Conservation (phyloP, 2,113 vertebrate genomes). For the Trematomus loennbergii region DNA sequence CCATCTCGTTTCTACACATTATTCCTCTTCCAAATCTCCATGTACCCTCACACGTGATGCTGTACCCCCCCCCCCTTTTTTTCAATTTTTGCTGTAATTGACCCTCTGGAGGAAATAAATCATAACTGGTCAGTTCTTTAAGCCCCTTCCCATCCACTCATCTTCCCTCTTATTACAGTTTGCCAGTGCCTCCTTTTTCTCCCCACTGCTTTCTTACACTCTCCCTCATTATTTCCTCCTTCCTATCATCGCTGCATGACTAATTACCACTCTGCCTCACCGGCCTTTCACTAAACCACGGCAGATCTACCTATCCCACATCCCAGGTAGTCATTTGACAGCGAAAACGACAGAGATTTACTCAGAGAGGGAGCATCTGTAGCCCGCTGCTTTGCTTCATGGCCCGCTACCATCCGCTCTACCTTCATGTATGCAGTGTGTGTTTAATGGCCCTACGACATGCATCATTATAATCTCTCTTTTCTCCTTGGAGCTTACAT, state of each 20-base stretch:
- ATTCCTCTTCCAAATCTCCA: neutral
- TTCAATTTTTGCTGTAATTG: constrained; percentile 19
- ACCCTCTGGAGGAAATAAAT: constrained; percentile 9
- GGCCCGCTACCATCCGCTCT: constrained; percentile 24
- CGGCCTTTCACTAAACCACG: constrained; percentile 17
- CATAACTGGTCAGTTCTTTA: constrained; percentile 34
- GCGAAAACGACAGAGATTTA: constrained; percentile 53
- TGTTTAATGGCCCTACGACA: constrained; percentile 61
- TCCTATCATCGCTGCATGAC: neutral
- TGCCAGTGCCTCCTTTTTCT: constrained; percentile 6
- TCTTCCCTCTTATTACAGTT: constrained; percentile 19
- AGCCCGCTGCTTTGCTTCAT: constrained; percentile 31
- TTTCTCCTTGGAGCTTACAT: constrained; percentile 15
- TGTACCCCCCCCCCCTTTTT: neutral
- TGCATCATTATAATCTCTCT: constrained; percentile 24
- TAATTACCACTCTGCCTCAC: constrained; percentile 52
- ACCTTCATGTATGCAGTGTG: constrained; percentile 33
- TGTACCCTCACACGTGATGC: neutral
- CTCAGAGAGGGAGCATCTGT: constrained; percentile 55
- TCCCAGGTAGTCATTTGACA: constrained; percentile 45
- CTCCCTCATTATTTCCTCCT: constrained; percentile 46
- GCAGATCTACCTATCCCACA: constrained; percentile 21
- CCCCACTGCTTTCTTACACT: constrained; percentile 13
- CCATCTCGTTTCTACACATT: constrained; percentile 26
- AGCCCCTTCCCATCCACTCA: constrained; percentile 21